Evolutionary conservation across 1,140 invertebrate genomes (phyloP).

Genomic region (Drosophila watanabei): DNA sequence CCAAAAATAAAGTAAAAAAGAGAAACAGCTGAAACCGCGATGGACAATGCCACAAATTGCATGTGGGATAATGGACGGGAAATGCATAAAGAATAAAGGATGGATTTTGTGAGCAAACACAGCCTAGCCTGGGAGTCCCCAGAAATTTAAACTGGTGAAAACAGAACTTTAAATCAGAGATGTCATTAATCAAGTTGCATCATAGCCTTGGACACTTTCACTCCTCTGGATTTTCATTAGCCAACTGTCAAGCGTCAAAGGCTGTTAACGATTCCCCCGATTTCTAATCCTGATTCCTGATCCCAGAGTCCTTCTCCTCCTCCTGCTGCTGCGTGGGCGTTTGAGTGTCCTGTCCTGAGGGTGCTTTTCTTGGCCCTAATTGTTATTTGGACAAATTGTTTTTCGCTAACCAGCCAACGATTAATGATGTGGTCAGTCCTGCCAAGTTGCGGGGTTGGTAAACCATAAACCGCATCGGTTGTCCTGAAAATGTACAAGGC

Average conservation of each 20-base stretch:
- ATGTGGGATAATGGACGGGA: constrained; percentile 34
- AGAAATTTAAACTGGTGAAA: constrained; percentile 51
- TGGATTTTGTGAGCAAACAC: constrained; percentile 19
- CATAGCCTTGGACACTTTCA: constrained; percentile 51
- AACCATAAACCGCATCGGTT: constrained; percentile 67
- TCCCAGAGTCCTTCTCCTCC: constrained; percentile 18
- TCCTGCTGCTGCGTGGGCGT: constrained; percentile 29
- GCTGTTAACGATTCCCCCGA: constrained; percentile 37
- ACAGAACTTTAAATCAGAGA: constrained; percentile 17
- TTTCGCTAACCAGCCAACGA: constrained; percentile 68
- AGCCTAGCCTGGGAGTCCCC: constrained; percentile 17
- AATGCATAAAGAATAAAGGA: constrained; percentile 41
- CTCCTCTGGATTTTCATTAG: constrained; percentile 61
- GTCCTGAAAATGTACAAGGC: constrained; percentile 55
- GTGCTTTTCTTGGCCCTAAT: constrained; percentile 53
- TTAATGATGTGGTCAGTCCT: constrained; percentile 71
- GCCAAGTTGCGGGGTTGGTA: constrained; percentile 9
- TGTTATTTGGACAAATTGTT: constrained; percentile 80
- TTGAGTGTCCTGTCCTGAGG: constrained; percentile 33
- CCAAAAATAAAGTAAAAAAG: constrained; percentile 23
- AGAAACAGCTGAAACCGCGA: constrained; percentile 29
- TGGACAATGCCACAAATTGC: constrained; percentile 46
- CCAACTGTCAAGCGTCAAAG: constrained; percentile 65
- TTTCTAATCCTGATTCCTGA: constrained; percentile 10
- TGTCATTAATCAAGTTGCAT: constrained; percentile 60